Evolutionary conservation across 2,113 vertebrate species (phyloP), one percentile per base, ranked within the genome.

Genomic region (Pteruthius melanotis): DNA sequence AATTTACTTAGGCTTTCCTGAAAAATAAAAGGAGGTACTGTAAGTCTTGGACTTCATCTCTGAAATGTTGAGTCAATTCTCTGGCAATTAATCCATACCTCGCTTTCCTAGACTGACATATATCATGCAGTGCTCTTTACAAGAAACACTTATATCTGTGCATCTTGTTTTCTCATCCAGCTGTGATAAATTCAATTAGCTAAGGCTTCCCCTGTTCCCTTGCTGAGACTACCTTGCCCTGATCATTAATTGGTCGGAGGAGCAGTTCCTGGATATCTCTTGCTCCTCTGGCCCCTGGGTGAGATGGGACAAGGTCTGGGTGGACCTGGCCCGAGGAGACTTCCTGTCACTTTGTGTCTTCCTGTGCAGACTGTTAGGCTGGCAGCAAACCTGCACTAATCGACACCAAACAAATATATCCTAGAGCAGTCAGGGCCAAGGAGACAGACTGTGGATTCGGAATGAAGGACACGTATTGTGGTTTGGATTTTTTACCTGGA

Each of bases 1-100:
- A 95, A 97, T 95, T 96, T 96, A 87, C 61, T 89, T 81, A 77
- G 65, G 56, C 70, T 92, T 93, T 92, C 71, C 54, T 87, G 56
- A 95, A 97, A 93, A 75, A 80, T 77, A 79, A 89, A 81, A 84
- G 39, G 71, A 68, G 61, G 40, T 31, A 66, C 56, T 64, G 45
- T 91, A 96, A 90, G 76, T 84, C 81, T 74, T 89, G 53, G 74
- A 82, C 81, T 94, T 84, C n/a, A 64, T 88, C 63, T 96, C 80
- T 95, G 63, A 95, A 96, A 95, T 59, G 91, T 89, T 93, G 81
- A 75, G 87, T 90, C 89, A 89, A 11, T 80, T 71, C 76, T 39
- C 53, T 64, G 74, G 81, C 78, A 93, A 92, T 94, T 90, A 96
- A 96, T 96, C 83, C 21, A 84, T 91, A 93, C 17, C 47, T 84